Conservation (phyloP, 2,888 invertebrate genomes). For the Amblyjoppa fuscipennis region DNA sequence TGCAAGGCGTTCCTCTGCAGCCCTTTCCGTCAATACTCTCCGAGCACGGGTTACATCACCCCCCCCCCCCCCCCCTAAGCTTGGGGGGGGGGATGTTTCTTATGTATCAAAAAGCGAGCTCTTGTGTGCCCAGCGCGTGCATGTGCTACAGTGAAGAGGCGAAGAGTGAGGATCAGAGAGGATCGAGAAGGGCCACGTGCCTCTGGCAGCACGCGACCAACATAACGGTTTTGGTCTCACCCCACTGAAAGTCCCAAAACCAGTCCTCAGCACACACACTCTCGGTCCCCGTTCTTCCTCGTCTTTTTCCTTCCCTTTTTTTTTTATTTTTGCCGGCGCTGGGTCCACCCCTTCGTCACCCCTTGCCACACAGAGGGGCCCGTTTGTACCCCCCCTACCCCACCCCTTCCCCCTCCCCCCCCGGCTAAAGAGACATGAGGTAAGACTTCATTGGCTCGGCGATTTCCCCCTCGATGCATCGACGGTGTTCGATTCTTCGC, state of each 20-base stretch:
- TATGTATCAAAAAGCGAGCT: constrained; percentile 45
- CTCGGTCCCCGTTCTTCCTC: constrained; percentile 46
- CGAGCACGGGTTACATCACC: not conserved
- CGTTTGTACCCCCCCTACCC: constrained; percentile 28
- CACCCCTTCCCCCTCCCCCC: constrained; percentile 51
- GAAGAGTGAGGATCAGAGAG: constrained; percentile 66
- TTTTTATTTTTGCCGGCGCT: not conserved
- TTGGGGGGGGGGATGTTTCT: constrained; percentile 41
- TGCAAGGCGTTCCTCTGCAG: constrained; percentile 24
- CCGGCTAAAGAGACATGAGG: constrained; percentile 79
- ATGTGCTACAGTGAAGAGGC: constrained; percentile 41
- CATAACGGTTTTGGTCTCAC: constrained; percentile 84
- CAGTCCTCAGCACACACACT: constrained; percentile 80
- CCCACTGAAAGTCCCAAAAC: constrained; percentile 78
- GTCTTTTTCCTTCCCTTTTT: constrained; percentile 24
- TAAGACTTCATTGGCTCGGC: constrained; percentile 82
- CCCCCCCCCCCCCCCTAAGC: not conserved
- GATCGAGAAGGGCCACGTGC: constrained; percentile 81
- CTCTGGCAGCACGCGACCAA: constrained; percentile 83
- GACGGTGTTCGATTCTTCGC: constrained; percentile 70
- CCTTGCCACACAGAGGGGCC: constrained; percentile 73
- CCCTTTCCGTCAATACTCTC: constrained; percentile 54
- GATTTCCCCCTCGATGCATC: constrained; percentile 72
- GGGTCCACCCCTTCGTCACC: constrained; percentile 76
- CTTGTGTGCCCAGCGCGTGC: constrained; percentile 53